These are phyloP conservation scores for Leptocoma aspasia DNA, from an alignment of 2,113 vertebrate genomes.

Conservation along the genomic window DNA sequence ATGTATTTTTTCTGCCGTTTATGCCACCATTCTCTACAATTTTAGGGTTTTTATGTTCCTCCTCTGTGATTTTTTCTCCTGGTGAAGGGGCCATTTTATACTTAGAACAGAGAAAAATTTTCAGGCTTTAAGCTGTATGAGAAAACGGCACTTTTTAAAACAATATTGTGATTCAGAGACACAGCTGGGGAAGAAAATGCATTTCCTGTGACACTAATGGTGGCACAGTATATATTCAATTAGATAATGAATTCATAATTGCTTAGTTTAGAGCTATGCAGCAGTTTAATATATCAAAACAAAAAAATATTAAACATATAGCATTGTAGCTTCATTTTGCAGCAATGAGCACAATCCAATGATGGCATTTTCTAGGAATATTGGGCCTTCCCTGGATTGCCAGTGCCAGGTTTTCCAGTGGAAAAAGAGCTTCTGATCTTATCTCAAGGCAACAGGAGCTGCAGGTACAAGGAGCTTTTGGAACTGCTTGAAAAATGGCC, in stretches of 20 bases:
- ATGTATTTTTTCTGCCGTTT: not conserved
- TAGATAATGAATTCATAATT: not conserved
- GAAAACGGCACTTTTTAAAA: not conserved
- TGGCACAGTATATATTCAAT: not conserved
- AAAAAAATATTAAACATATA: not conserved
- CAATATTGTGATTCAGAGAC: not conserved
- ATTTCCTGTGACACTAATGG: constrained; percentile 6
- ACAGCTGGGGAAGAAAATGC: not conserved
- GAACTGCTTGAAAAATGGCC: not conserved
- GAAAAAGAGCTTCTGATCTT: not conserved
- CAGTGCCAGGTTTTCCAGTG: not conserved
- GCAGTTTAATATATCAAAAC: not conserved
- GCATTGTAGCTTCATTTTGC: not conserved
- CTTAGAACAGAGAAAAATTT: not conserved
- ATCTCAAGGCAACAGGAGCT: not conserved
- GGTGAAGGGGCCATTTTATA: not conserved
- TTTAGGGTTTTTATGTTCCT: not conserved
- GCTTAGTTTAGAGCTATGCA: not conserved
- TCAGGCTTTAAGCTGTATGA: not conserved
- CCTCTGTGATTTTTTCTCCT: not conserved
- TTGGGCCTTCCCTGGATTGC: not conserved
- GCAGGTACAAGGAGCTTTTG: not conserved
- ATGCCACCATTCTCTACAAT: not conserved
- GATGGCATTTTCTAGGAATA: not conserved
- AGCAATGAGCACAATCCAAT: not conserved